phyloP scores from a whole-genome alignment of 23 tunicate species.

The Halocynthia roretzi region DNA sequence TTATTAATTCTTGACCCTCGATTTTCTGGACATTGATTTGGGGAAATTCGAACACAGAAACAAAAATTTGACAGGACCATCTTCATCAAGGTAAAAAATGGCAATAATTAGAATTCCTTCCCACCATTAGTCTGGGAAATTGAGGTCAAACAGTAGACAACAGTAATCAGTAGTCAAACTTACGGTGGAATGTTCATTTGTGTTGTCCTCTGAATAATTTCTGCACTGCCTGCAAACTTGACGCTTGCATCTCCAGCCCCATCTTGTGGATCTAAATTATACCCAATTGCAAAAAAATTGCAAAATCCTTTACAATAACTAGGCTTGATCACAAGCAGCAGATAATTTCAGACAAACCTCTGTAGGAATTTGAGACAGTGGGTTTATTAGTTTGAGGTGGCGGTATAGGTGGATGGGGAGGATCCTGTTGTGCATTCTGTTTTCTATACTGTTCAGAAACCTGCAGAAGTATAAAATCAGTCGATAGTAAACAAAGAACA shows the following conservation, averaged over 20 bases:
- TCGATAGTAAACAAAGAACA: background rate
- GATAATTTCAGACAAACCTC: no score
- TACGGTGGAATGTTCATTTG: conserved; percentile 72
- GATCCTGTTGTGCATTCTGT: background rate
- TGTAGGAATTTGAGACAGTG: background rate
- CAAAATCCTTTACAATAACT: no score
- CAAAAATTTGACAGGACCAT: no score
- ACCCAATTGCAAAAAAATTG: no score
- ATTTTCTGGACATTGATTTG: no score
- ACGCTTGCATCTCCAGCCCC: conserved; percentile 30
- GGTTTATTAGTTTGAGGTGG: conserved; percentile 58
- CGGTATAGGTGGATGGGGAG: conserved; percentile 23
- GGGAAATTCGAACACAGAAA: no score
- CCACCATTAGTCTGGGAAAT: no score
- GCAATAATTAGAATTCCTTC: no score
- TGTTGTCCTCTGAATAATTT: conserved; percentile 85
- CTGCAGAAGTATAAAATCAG: background rate
- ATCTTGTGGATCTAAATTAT: conserved; percentile 17
- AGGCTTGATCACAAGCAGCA: no score
- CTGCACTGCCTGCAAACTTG: conserved; percentile 72
- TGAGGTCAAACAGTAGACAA: no score
- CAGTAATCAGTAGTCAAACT: background rate
- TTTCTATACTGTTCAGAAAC: conserved; percentile 18
- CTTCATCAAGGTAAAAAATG: no score
- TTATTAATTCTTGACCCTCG: no score